Evolutionary conservation across 1,140 invertebrate genomes (phyloP).

Genomic region (Gryllus bimaculatus): DNA sequence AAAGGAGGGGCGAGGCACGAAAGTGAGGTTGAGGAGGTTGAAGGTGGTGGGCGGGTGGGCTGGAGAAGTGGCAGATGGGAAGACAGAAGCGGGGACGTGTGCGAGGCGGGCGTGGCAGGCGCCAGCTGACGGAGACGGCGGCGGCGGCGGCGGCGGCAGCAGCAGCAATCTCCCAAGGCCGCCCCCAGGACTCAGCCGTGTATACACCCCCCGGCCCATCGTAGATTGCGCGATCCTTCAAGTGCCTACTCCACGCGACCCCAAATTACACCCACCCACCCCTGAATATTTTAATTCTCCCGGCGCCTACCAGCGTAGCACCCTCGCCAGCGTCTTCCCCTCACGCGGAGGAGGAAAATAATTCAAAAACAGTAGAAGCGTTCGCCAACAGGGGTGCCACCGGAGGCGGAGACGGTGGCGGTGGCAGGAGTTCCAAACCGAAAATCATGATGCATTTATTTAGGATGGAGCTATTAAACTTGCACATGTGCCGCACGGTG

Average conservation of each 20-base stretch:
- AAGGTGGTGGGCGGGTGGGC: too few species aligned
- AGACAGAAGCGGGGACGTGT: too few species aligned
- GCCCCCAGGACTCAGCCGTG: too few species aligned
- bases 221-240: background rate
- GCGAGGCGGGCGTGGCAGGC: too few species aligned
- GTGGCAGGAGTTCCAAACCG: background rate
- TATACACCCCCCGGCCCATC: too few species aligned
- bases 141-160: too few species aligned
- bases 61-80: too few species aligned
- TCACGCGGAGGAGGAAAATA: background rate
- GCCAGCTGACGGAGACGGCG: too few species aligned
- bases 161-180: too few species aligned
- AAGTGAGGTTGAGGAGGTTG: too few species aligned
- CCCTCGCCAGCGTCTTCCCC: background rate
- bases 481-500: background rate
- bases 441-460: slow-evolving; percentile 6
- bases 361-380: background rate
- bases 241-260: background rate
- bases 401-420: background rate
- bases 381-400: background rate
- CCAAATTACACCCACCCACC: background rate
- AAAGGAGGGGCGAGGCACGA: too few species aligned
- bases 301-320: background rate
- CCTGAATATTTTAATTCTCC: background rate
- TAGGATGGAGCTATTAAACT: background rate